These are phyloP conservation scores for Drosophila miranda DNA, from an alignment of 1,140 invertebrate genomes.

Conservation along the genomic window DNA sequence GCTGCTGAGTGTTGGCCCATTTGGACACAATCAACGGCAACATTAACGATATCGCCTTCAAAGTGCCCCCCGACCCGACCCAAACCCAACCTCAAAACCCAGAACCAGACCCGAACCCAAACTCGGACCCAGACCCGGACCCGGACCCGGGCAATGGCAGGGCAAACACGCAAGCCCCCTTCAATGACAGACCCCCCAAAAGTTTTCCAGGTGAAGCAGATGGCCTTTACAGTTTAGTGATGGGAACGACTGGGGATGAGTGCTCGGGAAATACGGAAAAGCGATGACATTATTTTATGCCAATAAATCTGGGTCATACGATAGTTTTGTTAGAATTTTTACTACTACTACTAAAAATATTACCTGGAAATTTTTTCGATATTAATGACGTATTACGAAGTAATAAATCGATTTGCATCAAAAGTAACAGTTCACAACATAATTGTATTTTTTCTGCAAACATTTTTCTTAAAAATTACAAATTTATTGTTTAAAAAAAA, in stretches of 20 bases:
- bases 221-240: slow-evolving; percentile 33
- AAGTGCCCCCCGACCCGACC: slow-evolving; percentile 57
- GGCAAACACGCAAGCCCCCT: slow-evolving; percentile 71
- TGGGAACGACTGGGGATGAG: slow-evolving; percentile 10
- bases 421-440: no score
- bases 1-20: slow-evolving; percentile 51
- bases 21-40: slow-evolving; percentile 76
- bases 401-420: no score
- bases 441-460: no score
- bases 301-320: no score
- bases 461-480: no score
- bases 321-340: no score
- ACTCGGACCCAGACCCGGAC: slow-evolving; percentile 13
- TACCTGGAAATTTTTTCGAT: no score
- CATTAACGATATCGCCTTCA: slow-evolving; percentile 79
- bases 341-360: no score
- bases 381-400: no score
- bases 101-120: slow-evolving; percentile 36
- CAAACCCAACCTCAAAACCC: slow-evolving; percentile 22
- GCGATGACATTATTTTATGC: not conserved
- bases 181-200: slow-evolving; percentile 58
- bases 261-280: not conserved
- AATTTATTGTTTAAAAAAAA: no score
- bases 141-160: slow-evolving; percentile 38
- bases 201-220: slow-evolving; percentile 44